These are phyloP conservation scores for Paramormyrops kingsleyae DNA, from an alignment of 2,113 vertebrate species.

Conservation along the genomic window DNA sequence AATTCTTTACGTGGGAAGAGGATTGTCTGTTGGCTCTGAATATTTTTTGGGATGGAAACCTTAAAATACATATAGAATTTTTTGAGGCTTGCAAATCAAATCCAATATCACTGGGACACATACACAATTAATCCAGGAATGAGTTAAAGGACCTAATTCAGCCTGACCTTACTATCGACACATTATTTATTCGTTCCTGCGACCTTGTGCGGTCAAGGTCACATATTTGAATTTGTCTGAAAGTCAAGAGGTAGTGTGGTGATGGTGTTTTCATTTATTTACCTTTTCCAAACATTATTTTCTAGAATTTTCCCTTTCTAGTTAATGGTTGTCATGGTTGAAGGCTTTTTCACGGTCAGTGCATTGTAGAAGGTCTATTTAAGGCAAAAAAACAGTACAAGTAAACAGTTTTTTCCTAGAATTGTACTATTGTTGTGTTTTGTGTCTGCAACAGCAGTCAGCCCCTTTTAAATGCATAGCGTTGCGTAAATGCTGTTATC, in stretches of 20 bases:
- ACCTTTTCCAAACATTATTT: neutral
- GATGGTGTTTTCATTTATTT: neutral
- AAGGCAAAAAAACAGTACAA: neutral
- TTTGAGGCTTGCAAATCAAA: neutral
- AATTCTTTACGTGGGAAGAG: neutral
- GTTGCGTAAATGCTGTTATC: neutral
- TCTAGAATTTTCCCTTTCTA: neutral
- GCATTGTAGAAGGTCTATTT: neutral
- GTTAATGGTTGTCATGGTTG: neutral
- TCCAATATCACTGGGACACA: neutral
- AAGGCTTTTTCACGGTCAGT: neutral
- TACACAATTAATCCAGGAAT: neutral
- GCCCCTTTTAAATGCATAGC: neutral
- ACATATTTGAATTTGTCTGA: neutral
- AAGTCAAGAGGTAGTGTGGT: neutral
- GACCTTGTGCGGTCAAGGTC: neutral
- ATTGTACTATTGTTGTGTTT: neutral
- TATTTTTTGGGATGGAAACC: neutral
- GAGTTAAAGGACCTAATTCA: neutral
- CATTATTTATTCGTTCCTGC: neutral
- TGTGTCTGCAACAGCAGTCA: neutral
- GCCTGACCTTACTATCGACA: neutral
- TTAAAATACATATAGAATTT: neutral
- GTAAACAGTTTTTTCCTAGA: neutral
- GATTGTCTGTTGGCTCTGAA: neutral